Conservation (phyloP, 2,888 invertebrate species). For the Ctena decussata region DNA sequence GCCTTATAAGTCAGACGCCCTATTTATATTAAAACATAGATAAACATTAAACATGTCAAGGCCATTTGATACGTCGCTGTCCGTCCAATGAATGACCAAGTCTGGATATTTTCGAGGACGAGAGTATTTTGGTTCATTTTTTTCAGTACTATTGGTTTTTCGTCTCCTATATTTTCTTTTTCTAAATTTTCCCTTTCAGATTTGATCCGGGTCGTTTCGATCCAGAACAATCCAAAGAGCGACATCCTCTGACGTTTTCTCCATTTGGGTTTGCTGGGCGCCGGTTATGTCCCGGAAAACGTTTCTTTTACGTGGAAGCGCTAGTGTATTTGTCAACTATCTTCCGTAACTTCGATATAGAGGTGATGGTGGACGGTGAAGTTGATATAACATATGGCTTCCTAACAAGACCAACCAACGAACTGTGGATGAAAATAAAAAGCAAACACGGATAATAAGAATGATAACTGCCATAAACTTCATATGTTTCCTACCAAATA, state of each 20-base stretch:
- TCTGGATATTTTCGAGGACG: no score
- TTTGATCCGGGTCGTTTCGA: conserved; percentile 24
- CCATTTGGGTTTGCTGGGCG: conserved; percentile 50
- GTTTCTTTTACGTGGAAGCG: conserved; percentile 36
- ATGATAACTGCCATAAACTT: no score
- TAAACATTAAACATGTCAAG: no score
- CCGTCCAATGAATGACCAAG: no score
- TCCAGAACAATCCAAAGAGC: neutral
- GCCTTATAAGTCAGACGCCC: no score
- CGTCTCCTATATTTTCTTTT: no score
- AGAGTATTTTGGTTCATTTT: no score
- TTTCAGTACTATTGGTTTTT: no score
- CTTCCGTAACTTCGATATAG: conserved; percentile 29
- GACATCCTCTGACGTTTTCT: conserved; percentile 29
- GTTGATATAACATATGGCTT: conserved; percentile 37
- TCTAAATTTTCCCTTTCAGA: neutral
- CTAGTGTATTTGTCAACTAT: conserved; percentile 34
- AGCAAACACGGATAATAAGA: no score
- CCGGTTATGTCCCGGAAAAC: conserved; percentile 40
- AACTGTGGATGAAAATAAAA: conserved; percentile 23
- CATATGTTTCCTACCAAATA: no score
- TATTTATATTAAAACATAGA: no score
- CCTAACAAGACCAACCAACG: conserved; percentile 37
- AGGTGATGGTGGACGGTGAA: conserved; percentile 3
- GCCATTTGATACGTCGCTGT: no score